Conservation (phyloP, 2,888 invertebrate genomes). For the Ophion slaviceki region DNA sequence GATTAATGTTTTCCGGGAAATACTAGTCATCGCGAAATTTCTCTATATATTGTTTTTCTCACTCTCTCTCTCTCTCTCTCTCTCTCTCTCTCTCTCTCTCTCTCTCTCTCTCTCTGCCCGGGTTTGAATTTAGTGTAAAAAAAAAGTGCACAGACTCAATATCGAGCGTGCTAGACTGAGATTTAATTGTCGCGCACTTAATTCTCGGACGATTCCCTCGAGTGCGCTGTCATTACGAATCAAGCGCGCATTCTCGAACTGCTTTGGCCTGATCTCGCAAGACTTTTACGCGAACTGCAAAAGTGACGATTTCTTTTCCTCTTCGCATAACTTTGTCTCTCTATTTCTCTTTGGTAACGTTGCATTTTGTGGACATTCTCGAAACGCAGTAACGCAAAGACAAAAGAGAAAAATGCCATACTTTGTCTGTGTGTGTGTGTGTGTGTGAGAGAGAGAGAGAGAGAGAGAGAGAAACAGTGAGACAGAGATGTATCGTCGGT, state of each 20-base stretch:
- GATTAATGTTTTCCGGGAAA: too few species aligned
- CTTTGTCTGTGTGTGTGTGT: background rate
- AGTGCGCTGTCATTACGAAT: background rate
- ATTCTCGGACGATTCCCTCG: background rate
- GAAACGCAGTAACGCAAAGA: slow-evolving; percentile 6
- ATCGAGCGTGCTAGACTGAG: too few species aligned
- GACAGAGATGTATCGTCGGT: slow-evolving; percentile 19
- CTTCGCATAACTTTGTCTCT: slow-evolving; percentile 8
- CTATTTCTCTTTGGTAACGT: background rate
- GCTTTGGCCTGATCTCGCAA: background rate
- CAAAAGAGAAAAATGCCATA: slow-evolving; percentile 20
- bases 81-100: too few species aligned
- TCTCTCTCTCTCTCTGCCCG: too few species aligned
- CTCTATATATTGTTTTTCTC: too few species aligned
- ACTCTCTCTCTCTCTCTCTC: too few species aligned
- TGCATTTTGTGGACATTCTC: slow-evolving; percentile 51
- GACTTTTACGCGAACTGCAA: background rate
- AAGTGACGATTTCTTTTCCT: background rate
- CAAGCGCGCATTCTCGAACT: background rate
- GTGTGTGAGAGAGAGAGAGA: background rate
- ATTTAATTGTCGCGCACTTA: background rate
- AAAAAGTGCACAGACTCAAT: too few species aligned
- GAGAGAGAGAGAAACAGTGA: background rate
- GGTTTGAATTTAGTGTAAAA: too few species aligned
- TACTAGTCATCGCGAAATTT: too few species aligned